Evolutionary conservation across 2,113 vertebrate species (phyloP), one percentile per base, ranked within the genome.

Genomic region (Pandion haliaetus): DNA sequence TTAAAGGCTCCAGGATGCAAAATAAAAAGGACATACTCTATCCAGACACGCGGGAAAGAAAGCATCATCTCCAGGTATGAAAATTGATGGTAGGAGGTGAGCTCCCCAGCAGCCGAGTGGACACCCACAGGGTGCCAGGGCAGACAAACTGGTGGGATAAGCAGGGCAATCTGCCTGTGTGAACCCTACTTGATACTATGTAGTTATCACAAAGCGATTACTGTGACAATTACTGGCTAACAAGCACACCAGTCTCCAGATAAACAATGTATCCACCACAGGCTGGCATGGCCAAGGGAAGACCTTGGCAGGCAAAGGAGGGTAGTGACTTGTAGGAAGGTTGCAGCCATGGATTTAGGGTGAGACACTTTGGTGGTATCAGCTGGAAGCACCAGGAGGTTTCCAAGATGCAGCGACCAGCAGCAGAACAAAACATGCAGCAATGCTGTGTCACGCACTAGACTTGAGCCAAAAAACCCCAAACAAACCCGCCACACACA

Each of bases 1-100:
- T 95, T 78, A 97, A 96, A 92, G 80, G 76, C 90, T 92, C 82
- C 54, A 74, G 44, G 74, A 92, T 45, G 73, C 76, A 80, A 92
- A 86, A 82, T 80, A 92, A 87, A 80, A 88, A 58, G 31, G 63
- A 52, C 49, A 54, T 18, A 47, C 24, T 73, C 76, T 65, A 67
- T 19, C 32, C 2, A 1, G 69, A 74, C 44, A 71, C 5, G 3
- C 0, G 0, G 55, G 69, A 86, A 90, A 55, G 44, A 31, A 67
- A 84, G 55, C 61, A 72, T 49, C 49, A 74, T 63, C 69, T 81
- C 72, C 76, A 94, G 63, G 59, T 49, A 45, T 10, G 34, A 7
- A 38, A 74, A 38, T 0, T 23, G 50, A 80, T 1, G 1, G 76
- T 2, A 86, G 58, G 58, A 85, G 40, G 18, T 14, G 63, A 92